Evolutionary conservation across 2,797 vertebrate species (phyloP).

Genomic region (Ctenochaetus hawaiiensis): DNA sequence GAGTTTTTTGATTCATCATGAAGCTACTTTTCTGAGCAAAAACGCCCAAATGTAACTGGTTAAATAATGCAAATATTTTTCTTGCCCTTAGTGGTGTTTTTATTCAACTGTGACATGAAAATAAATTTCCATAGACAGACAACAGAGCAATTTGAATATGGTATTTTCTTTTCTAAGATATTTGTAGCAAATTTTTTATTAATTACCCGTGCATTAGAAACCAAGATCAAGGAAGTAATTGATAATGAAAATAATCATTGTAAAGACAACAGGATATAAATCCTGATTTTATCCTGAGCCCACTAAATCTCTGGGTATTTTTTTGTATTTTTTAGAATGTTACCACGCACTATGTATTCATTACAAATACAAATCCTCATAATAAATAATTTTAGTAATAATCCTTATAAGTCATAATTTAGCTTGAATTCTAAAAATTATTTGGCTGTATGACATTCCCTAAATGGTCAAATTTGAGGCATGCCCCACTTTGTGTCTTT

Average conservation of each 20-base stretch:
- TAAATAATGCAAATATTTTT: too few relatives aligned
- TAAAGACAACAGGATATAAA: too few relatives aligned
- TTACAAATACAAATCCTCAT: too few relatives aligned
- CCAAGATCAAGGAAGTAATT: background rate
- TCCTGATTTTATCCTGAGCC: too few relatives aligned
- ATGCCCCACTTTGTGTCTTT: background rate
- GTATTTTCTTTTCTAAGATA: background rate
- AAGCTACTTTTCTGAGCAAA: background rate
- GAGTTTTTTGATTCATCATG: background rate
- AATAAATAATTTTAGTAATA: too few relatives aligned
- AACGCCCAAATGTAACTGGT: background rate
- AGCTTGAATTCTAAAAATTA: too few relatives aligned
- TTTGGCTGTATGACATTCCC: background rate
- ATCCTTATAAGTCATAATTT: too few relatives aligned
- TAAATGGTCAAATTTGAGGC: background rate
- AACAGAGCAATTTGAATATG: background rate
- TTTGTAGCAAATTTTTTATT: background rate
- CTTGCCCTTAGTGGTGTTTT: too few relatives aligned
- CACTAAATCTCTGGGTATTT: too few relatives aligned
- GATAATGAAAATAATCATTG: background rate
- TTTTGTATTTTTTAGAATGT: too few relatives aligned
- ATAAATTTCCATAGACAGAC: background rate
- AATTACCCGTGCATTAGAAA: too few relatives aligned
- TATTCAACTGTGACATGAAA: background rate
- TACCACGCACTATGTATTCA: too few relatives aligned